A percentile compares a stretch with the other conserved stretches of the same genome.
Conservation (phyloP, 1,140 invertebrate species). For the Hermatobates lingyangjiaoensis region DNA sequence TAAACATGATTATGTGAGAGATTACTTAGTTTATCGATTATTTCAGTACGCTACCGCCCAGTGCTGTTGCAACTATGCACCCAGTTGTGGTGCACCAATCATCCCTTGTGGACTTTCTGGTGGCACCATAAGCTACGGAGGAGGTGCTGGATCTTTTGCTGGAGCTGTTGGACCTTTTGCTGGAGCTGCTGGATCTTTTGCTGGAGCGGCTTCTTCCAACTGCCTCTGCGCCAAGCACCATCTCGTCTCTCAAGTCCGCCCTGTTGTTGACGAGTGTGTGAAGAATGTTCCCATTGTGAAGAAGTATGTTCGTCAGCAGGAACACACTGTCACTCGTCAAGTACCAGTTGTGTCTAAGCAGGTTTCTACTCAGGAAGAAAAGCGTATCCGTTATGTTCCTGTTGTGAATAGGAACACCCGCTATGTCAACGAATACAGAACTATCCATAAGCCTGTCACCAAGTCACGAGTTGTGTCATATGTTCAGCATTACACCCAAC, state of each 20-base stretch:
- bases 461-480: slow-evolving; percentile 2
- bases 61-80: too few relatives aligned
- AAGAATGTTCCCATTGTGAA: slow-evolving; percentile 5
- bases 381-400: slow-evolving; percentile 6
- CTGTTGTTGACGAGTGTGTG: slow-evolving; percentile 10
- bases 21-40: too few relatives aligned
- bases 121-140: too few relatives aligned
- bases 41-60: too few relatives aligned
- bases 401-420: slow-evolving; percentile 2
- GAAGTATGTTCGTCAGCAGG: slow-evolving; percentile 1
- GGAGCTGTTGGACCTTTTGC: too few relatives aligned
- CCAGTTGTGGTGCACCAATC: too few relatives aligned
- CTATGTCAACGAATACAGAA: slow-evolving; percentile 3
- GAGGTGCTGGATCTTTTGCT: too few relatives aligned
- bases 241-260: slow-evolving; percentile 1
- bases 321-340: slow-evolving; percentile 5
- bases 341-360: slow-evolving; percentile 5
- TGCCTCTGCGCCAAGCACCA: slow-evolving; percentile 4
- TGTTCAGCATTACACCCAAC: slow-evolving; percentile 7
- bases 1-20: too few relatives aligned
- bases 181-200: too few relatives aligned
- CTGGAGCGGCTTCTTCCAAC: too few relatives aligned
- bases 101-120: too few relatives aligned
- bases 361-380: slow-evolving; percentile 6
- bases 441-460: slow-evolving; percentile 3